phyloP scores from a whole-genome alignment of 1,140 invertebrate genomes.

The Zaprionus lachaisei region DNA sequence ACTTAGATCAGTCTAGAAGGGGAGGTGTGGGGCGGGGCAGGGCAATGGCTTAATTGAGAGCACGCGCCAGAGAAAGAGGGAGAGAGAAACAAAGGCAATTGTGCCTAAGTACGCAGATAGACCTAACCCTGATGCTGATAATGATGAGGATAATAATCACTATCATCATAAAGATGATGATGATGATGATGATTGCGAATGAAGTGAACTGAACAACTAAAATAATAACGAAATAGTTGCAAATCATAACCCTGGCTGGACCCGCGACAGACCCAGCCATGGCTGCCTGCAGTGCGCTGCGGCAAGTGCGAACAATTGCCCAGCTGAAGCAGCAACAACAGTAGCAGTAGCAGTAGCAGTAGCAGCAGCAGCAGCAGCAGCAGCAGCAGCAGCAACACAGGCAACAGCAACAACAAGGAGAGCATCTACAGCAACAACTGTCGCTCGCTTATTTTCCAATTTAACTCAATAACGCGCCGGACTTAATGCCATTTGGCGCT shows the following conservation, averaged over 20 bases:
- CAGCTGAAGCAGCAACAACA: neutral
- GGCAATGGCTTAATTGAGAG: conserved; percentile 6
- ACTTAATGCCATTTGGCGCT: conserved; percentile 80
- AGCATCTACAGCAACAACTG: conserved; percentile 49
- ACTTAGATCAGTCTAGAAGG: neutral
- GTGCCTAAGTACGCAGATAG: conserved; percentile 8
- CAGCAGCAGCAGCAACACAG: neutral
- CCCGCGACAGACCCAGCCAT: neutral
- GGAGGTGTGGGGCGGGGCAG: neutral
- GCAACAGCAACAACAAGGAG: conserved; percentile 29
- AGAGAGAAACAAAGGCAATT: conserved; percentile 8
- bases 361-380: neutral
- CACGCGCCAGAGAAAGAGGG: conserved; percentile 1
- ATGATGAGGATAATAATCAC: conserved; percentile 14
- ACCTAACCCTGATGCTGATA: conserved; percentile 25
- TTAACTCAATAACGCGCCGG: conserved; percentile 79
- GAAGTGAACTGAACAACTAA: conserved; percentile 17
- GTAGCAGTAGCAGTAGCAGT: neutral
- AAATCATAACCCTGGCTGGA: conserved; percentile 31
- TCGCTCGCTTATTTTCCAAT: conserved; percentile 81
- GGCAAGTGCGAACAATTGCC: conserved; percentile 75
- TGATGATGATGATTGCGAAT: conserved; percentile 9
- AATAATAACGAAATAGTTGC: conserved; percentile 53
- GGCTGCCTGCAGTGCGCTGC: conserved; percentile 11
- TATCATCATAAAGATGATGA: conserved; percentile 12